Base-by-base conservation (phyloP, 2,888 invertebrate species). In the Pristionchus arcanus region DNA sequence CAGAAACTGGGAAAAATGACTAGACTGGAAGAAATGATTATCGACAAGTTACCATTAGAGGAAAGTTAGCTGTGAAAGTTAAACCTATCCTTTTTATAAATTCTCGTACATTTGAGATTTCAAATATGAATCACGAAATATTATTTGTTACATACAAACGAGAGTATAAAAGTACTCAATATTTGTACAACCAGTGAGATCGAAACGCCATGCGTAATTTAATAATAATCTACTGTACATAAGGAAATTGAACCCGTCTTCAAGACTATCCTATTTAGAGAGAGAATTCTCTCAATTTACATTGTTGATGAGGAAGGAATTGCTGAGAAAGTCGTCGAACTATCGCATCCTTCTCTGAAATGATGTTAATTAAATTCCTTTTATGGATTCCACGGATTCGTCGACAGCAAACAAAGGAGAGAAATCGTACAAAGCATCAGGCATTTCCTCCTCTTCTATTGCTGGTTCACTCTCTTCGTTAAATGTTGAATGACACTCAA, bases 241-340 rank as follows among this genome's bases (percentile, higher is more conserved):
- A 81, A 49, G 1, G 42, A 49, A 19, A 34, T 81, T 4, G 28
- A 15, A 81, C 81, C 81, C 49, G 81, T 81, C 49, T 25, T 81
- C 19, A 81, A 81, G 81, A 81, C 81, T 77, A 31, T 2, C 37
- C 74, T 81, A 81, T 42, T 81, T 49, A 49, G 81, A 53, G n/a
- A 74, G 81, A 81, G n/a, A 53, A 21, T 19, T 16, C 13, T 53
- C 49, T 81, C 81, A 49, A 37, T 49, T 53, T 81, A 81, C 42
- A 49, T 49, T n/a, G 81, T 81, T n/a, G 81, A 81, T 53, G 81
- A 81, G 28, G 81, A 81, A 53, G 81, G 81, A 49, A 81, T n/a
- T 2, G 81, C 21, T 9, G 81, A 81, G 81, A 49, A 81, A 28
- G 81, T 49, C 15, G 81, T 81, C 5, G 81, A 81, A n/a, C 81